Conservation (phyloP, 2,113 vertebrate genomes). For the Saccopteryx leptura region DNA sequence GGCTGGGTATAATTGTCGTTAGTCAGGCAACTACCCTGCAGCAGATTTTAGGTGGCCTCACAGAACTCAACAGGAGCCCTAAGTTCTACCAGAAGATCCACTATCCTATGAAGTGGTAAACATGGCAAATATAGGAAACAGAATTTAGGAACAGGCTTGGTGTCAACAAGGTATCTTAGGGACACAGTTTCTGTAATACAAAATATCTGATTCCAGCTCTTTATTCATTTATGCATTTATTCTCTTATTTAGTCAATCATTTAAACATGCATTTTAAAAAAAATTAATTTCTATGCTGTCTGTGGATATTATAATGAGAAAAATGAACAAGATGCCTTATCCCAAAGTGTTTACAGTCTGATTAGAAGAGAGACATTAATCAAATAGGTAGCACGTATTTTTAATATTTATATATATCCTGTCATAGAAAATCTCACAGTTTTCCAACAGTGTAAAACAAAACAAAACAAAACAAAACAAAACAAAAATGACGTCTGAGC, state of each 20-base stretch:
- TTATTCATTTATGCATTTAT: not conserved
- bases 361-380: not conserved
- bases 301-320: not conserved
- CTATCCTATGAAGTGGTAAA: not conserved
- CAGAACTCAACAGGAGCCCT: not conserved
- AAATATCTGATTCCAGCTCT: not conserved
- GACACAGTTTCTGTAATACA: not conserved
- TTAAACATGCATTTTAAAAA: not conserved
- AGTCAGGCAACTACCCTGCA: not conserved
- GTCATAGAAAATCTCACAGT: not conserved
- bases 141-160: not conserved
- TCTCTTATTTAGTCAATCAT: not conserved
- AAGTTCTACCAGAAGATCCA: not conserved
- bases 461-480: not conserved
- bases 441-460: not conserved
- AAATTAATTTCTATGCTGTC: not conserved
- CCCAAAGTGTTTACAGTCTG: not conserved
- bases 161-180: not conserved
- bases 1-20: not conserved
- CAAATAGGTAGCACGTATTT: not conserved
- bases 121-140: not conserved
- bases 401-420: constrained; percentile 26
- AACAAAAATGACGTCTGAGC: not conserved
- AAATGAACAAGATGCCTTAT: not conserved
- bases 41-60: not conserved